These are phyloP conservation scores for Phenganax marumi DNA, from an alignment of 92 coral and sea anemone genomes.

Conservation along the genomic window DNA sequence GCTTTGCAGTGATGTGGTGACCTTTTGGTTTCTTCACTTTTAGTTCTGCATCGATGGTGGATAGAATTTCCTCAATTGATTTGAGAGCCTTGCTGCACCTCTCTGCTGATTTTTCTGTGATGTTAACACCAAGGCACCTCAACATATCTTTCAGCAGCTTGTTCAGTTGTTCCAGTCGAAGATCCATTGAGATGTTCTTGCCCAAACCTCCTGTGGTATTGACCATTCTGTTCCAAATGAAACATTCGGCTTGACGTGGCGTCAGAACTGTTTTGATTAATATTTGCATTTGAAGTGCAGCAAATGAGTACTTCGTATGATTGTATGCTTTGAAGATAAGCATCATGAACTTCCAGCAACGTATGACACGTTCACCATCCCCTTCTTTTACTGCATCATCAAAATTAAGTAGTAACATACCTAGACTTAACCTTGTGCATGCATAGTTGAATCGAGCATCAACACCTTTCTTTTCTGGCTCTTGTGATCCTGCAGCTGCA, in stretches of 20 bases:
- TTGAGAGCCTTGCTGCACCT: slow-evolving; percentile 21
- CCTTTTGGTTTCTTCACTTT: neutral
- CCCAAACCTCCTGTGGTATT: slow-evolving; percentile 56
- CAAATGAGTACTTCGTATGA: slow-evolving; percentile 68
- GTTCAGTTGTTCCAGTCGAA: slow-evolving; percentile 46
- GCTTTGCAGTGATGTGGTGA: too few relatives aligned
- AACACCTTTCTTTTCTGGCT: slow-evolving; percentile 1
- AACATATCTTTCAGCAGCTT: slow-evolving; percentile 20
- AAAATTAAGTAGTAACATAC: slow-evolving; percentile 52
- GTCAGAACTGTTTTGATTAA: slow-evolving; percentile 39
- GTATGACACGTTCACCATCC: slow-evolving; percentile 55
- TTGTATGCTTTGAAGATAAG: slow-evolving; percentile 43
- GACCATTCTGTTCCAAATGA: slow-evolving; percentile 61
- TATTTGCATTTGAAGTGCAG: slow-evolving; percentile 57
- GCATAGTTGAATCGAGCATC: slow-evolving; percentile 66
- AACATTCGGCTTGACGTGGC: slow-evolving; percentile 51
- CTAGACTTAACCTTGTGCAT: slow-evolving; percentile 44
- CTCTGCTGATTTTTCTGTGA: neutral
- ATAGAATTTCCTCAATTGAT: neutral
- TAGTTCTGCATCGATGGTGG: slow-evolving; percentile 10
- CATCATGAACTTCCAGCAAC: slow-evolving; percentile 60
- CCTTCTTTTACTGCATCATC: slow-evolving; percentile 77
- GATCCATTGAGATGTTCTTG: slow-evolving; percentile 53
- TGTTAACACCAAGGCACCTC: slow-evolving; percentile 5
- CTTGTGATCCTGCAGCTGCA: too few relatives aligned